These are phyloP conservation scores for Magallana nippona DNA, from an alignment of 2,888 invertebrate species.

Conservation along the genomic window DNA sequence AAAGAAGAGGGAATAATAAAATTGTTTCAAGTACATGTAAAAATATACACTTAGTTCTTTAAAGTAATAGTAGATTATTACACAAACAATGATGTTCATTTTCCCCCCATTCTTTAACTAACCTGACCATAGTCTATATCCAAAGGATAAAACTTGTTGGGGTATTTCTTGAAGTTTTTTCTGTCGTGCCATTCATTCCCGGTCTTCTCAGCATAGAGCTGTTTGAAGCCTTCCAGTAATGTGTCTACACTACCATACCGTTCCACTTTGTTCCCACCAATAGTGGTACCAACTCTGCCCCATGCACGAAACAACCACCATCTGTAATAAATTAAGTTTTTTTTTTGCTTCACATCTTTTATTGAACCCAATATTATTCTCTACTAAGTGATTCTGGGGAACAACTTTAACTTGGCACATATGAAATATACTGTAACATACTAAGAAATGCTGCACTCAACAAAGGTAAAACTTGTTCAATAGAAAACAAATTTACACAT, in stretches of 20 bases:
- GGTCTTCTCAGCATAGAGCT: conserved; percentile 88
- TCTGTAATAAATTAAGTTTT: conserved; percentile 58
- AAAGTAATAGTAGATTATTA: neutral
- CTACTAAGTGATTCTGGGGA: too few relatives aligned
- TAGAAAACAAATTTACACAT: too few relatives aligned
- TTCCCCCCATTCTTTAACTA: conserved; percentile 49
- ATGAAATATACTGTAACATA: too few relatives aligned
- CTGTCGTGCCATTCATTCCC: conserved; percentile 89
- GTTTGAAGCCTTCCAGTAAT: conserved; percentile 83
- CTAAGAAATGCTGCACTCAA: too few relatives aligned
- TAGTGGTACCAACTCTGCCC: conserved; percentile 97
- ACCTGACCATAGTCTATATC: conserved; percentile 92
- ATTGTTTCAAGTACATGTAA: too few relatives aligned
- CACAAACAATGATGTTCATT: neutral
- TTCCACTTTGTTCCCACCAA: conserved; percentile 84
- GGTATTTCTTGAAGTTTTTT: conserved; percentile 85
- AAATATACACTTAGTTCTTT: neutral
- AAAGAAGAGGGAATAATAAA: too few relatives aligned
- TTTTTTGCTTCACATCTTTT: neutral
- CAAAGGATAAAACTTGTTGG: conserved; percentile 90
- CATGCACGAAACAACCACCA: conserved; percentile 94
- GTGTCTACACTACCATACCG: conserved; percentile 64
- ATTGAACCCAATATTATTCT: too few relatives aligned
- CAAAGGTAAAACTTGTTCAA: too few relatives aligned
- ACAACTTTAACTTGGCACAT: too few relatives aligned